Evolutionary conservation across 2,113 vertebrate genomes (phyloP).

Genomic region (Smithornis capensis): DNA sequence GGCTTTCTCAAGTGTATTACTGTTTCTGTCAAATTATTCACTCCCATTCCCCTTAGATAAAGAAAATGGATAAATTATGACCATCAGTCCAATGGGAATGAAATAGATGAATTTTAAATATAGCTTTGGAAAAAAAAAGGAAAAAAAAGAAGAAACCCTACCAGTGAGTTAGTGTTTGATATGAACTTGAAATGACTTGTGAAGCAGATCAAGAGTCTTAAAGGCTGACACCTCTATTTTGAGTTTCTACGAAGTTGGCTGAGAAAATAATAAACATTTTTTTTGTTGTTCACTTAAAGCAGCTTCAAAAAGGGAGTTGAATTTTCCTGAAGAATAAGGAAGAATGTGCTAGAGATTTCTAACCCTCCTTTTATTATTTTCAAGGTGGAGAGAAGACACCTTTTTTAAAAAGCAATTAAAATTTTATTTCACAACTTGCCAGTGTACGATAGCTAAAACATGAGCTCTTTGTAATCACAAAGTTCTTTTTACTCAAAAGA

Average conservation of each 20-base stretch:
- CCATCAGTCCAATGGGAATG: constrained; percentile 39
- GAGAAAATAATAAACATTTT: constrained; percentile 8
- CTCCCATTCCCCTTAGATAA: constrained; percentile 55
- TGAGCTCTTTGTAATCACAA: background rate
- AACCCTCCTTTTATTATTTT: constrained; percentile 56
- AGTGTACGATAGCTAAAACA: constrained; percentile 40
- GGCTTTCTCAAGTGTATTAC: constrained; percentile 64
- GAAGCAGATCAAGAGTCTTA: constrained; percentile 58
- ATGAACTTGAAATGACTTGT: constrained; percentile 72
- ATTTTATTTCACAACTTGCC: constrained; percentile 44
- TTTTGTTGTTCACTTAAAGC: background rate
- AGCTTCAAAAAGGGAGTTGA: constrained; percentile 15
- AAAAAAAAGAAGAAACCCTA: background rate
- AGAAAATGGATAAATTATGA: constrained; percentile 73
- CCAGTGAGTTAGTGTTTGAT: constrained; percentile 46
- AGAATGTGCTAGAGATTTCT: constrained; percentile 42
- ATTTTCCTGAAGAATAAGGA: constrained; percentile 32
- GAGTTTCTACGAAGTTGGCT: constrained; percentile 19
- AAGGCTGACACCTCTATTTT: constrained; percentile 40
- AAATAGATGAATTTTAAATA: constrained; percentile 62
- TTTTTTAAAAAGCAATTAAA: constrained; percentile 51
- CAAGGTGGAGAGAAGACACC: constrained; percentile 56
- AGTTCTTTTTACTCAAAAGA: background rate
- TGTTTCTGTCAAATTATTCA: constrained; percentile 68
- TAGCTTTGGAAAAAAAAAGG: background rate